phyloP scores from a whole-genome alignment of 2,113 vertebrate genomes.

The Nesogale talazaci region DNA sequence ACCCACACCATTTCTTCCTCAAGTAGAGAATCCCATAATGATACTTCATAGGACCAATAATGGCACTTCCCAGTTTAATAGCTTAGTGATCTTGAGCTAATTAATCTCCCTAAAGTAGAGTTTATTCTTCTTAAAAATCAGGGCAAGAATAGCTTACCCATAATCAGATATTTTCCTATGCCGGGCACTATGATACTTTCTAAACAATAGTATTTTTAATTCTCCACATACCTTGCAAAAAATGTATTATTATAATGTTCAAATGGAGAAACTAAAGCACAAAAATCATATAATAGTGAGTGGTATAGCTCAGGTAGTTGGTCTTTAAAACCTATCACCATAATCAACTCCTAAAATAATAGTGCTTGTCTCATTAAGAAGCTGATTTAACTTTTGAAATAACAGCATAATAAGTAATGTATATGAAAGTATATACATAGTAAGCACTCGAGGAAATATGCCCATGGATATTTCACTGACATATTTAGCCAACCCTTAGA shows the following conservation, averaged over 20 bases:
- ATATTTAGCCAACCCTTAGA: neutral
- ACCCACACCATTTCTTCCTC: too few species aligned
- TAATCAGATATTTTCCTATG: neutral
- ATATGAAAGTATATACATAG: neutral
- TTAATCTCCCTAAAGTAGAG: neutral
- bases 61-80: neutral
- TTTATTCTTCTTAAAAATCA: constrained; percentile 35
- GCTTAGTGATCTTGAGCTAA: neutral
- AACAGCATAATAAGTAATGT: neutral
- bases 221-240: neutral
- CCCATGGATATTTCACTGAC: neutral
- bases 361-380: neutral
- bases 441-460: neutral
- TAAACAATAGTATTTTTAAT: neutral
- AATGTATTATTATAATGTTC: neutral
- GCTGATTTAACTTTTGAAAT: neutral
- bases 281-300: neutral
- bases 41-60: too few species aligned
- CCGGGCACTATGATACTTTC: neutral
- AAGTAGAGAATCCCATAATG: too few species aligned
- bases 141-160: neutral
- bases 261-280: neutral
- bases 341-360: constrained; percentile 25
- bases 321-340: neutral
- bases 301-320: neutral